These are phyloP conservation scores for Caenorhabditis briggsae DNA, from an alignment of 1,140 invertebrate species.

Conservation along the genomic window DNA sequence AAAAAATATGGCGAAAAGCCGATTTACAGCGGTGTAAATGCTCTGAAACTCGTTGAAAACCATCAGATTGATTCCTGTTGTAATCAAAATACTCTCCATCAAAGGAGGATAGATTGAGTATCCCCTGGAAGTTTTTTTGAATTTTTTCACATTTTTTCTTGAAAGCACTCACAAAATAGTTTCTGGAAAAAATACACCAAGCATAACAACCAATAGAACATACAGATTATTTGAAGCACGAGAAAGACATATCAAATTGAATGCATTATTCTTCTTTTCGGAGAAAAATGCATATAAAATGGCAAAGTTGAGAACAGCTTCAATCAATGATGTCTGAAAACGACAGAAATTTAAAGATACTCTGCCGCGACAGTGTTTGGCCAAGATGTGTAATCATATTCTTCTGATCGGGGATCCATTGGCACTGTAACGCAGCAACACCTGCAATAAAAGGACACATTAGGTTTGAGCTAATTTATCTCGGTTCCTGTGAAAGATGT, in stretches of 20 bases:
- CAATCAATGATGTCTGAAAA: not conserved
- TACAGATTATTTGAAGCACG: not conserved
- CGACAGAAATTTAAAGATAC: no score
- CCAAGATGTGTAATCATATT: not conserved
- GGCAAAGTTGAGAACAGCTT: not conserved
- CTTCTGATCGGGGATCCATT: no score
- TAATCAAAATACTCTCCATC: not conserved
- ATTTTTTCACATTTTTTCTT: no score
- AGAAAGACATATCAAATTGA: not conserved
- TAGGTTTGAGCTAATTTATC: no score
- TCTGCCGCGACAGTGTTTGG: not conserved
- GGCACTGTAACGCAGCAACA: no score
- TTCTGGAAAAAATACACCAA: not conserved
- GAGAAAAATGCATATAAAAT: not conserved
- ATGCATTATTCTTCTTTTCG: not conserved
- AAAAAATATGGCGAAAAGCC: not conserved
- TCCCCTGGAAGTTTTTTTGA: not conserved
- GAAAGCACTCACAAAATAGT: not conserved
- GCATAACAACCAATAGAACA: not conserved
- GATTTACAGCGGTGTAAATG: not conserved
- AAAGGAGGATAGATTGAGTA: not conserved
- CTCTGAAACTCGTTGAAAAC: slow-evolving; percentile 23
- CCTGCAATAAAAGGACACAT: no score
- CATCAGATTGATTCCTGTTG: not conserved
- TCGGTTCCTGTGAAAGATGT: no score